Evolutionary conservation across 2,888 invertebrate genomes (phyloP).

Genomic region (Melinaea marsaeus): DNA sequence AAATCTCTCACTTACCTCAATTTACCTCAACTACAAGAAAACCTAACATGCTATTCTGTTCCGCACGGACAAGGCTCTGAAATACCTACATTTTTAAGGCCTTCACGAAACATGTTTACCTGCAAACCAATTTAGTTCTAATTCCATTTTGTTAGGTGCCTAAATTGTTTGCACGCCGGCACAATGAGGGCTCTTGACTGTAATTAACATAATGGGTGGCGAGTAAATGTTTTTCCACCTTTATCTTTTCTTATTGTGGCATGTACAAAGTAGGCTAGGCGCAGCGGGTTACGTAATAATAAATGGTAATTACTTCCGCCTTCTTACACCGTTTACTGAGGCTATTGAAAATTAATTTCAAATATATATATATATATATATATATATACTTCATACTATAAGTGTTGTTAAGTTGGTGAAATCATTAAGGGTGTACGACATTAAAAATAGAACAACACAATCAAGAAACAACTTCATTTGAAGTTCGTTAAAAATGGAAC

Average conservation of each 20-base stretch:
- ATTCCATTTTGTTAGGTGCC: conserved; percentile 24
- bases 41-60: conserved; percentile 21
- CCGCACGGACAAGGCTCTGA: conserved; percentile 22
- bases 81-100: conserved; percentile 32
- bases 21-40: neutral
- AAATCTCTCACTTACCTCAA: conserved; percentile 5
- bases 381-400: neutral
- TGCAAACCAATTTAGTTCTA: conserved; percentile 28
- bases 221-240: conserved; percentile 52
- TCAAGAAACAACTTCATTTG: conserved; percentile 7
- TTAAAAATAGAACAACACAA: conserved; percentile 5
- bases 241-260: conserved; percentile 46
- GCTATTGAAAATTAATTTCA: neutral
- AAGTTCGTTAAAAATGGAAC: conserved; percentile 7
- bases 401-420: neutral
- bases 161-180: conserved; percentile 32
- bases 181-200: conserved; percentile 34
- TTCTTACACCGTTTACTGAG: conserved; percentile 21
- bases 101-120: conserved; percentile 25
- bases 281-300: conserved; percentile 33
- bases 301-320: conserved; percentile 33
- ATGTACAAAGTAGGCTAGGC: conserved; percentile 42
- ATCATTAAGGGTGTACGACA: conserved; percentile 3
- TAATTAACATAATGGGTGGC: conserved; percentile 56
- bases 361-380: neutral